Evolutionary conservation across 2,113 vertebrate species (phyloP), one percentile per base, ranked within the genome.

Genomic region (Nipponia nippon): DNA sequence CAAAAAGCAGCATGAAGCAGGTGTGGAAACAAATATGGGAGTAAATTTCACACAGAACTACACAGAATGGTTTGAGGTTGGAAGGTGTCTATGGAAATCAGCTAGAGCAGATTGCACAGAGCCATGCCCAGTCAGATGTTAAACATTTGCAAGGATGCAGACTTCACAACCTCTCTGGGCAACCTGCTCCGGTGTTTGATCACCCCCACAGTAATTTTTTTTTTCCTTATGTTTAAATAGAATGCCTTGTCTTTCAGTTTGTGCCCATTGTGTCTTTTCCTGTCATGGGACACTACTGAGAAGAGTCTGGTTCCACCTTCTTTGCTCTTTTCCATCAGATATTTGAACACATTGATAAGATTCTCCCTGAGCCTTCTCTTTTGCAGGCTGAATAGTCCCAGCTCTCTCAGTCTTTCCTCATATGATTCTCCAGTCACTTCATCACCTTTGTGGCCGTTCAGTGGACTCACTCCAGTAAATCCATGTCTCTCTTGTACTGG

Each of bases 71-170:
- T 42, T 70, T 70, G 46, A 56, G 32, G 13, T 9, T 88, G 18
- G 11, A 78, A 82, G 40, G 14, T 42, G 4, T 2, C 32, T 59
- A 16, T 34, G 5, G 40, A 61, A 30, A 53, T 29, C 23, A 77
- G 9, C 11, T 36, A 36, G 2, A 69, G 40, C 9, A 78, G 22
- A 49, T 27, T 81, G 19, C 27, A 63, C 27, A 40, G 20, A 30
- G 7, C 21, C 46, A 30, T 11, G 2, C 9, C 11, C 19, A 36
- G 19, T 36, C 0, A 1, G 26, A 59, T 16, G 8, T 6, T 81
- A 42, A 53, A 13, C n/a, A 55, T 20, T 32, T 87, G 13, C 72
- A 72, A 58, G 44, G 8, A 69, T 50, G 36, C 18, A 29, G 15
- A 47, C 18, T 58, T 36, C 32, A 50, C 5, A 36, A 40, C 3